Conservation (phyloP, 2,797 vertebrate species). For the Anguilla anguilla region DNA sequence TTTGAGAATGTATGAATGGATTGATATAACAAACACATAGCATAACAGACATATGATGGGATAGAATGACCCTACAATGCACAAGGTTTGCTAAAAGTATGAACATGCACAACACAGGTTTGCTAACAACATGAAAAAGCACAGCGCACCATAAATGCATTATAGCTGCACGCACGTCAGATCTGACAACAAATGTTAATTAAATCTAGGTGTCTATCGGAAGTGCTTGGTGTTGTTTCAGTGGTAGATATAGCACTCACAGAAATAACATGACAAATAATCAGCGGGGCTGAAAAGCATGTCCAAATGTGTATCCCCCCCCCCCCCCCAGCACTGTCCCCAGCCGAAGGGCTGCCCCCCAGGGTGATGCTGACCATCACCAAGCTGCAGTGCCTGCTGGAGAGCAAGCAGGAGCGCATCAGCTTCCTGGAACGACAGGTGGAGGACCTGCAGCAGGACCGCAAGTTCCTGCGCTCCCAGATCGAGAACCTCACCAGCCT, state of each 20-base stretch:
- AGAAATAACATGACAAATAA: background rate
- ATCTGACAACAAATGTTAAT: background rate
- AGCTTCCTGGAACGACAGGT: constrained; percentile 67
- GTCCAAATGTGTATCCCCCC: no score
- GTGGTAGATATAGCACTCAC: background rate
- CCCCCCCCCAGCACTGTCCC: constrained; percentile 47
- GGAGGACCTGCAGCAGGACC: constrained; percentile 74
- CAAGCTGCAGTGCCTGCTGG: constrained; percentile 72
- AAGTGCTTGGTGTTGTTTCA: background rate
- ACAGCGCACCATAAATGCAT: no score
- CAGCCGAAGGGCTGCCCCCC: constrained; percentile 60
- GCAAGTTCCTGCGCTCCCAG: constrained; percentile 73
- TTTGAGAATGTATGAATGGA: no score
- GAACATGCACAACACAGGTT: no score
- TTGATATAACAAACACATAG: no score
- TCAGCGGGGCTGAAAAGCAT: background rate
- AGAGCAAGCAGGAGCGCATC: constrained; percentile 74
- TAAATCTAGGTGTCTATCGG: background rate
- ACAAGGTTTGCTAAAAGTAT: no score
- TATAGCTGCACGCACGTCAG: no score
- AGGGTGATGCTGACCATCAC: constrained; percentile 70
- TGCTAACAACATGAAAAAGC: no score
- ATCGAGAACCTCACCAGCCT: constrained; percentile 72
- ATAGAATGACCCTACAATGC: no score
- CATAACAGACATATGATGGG: no score